Conservation (phyloP, 2,797 vertebrate species). For the Paratrypauchen microcephalus region DNA sequence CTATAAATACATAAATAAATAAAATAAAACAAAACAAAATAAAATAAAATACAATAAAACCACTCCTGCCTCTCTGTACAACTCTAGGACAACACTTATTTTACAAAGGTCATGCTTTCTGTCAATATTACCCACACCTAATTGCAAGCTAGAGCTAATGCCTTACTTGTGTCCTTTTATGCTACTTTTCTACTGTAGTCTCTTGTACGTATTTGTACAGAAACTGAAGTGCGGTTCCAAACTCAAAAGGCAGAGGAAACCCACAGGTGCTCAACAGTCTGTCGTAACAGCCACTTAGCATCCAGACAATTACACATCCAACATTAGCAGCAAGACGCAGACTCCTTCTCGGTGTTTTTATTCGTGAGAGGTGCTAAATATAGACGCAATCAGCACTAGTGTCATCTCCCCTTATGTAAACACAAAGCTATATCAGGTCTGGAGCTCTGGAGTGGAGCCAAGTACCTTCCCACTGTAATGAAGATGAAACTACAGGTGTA, state of each 20-base stretch:
- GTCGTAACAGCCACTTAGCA: conserved; percentile 47
- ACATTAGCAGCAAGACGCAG: conserved; percentile 1
- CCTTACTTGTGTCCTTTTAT: too few species aligned
- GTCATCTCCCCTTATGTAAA: conserved; percentile 40
- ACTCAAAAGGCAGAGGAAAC: conserved; percentile 30
- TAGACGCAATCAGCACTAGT: conserved; percentile 36
- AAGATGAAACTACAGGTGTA: conserved; percentile 25
- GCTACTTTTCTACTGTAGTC: neutral
- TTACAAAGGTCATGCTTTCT: too few species aligned
- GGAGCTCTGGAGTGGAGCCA: conserved; percentile 31
- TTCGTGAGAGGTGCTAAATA: conserved; percentile 31
- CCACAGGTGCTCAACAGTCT: conserved; percentile 43
- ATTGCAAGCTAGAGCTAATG: too few species aligned
- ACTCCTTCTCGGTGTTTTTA: conserved; percentile 39
- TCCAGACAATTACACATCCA: conserved; percentile 47
- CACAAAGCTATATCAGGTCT: conserved; percentile 26
- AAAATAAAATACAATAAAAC: too few species aligned
- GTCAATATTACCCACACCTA: too few species aligned
- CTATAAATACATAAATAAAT: too few species aligned
- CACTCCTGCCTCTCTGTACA: too few species aligned
- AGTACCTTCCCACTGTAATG: conserved; percentile 15
- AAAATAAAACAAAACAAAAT: too few species aligned
- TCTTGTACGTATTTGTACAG: conserved; percentile 11
- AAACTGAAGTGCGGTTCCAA: conserved; percentile 8
- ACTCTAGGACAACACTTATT: too few species aligned